phyloP scores from a whole-genome alignment of 92 coral and sea anemone genomes.

The Anthopleura xanthogrammica region DNA sequence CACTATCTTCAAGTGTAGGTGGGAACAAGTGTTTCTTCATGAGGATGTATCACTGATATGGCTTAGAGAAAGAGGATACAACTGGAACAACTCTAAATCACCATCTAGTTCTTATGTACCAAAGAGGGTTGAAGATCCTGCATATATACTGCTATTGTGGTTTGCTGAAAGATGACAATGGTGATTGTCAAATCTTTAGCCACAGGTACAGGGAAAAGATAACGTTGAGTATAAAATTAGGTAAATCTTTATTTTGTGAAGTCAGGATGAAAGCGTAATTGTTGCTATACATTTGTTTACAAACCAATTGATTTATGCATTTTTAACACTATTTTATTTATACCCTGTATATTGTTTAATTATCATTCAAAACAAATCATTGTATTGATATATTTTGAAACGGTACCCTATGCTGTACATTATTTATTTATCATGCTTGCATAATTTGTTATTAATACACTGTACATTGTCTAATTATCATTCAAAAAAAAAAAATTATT shows the following conservation, averaged over 20 bases:
- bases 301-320: background rate
- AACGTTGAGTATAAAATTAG: slow-evolving; percentile 27
- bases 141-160: slow-evolving; percentile 46
- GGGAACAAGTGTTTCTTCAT: slow-evolving; percentile 52
- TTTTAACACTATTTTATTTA: too few species aligned
- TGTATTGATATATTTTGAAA: too few species aligned
- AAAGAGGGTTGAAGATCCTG: slow-evolving; percentile 17
- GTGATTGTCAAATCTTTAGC: slow-evolving; percentile 33
- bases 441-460: too few species aligned
- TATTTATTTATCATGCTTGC: too few species aligned
- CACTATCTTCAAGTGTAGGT: slow-evolving; percentile 36
- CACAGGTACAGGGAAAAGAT: slow-evolving; percentile 20
- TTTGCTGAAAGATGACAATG: slow-evolving; percentile 26
- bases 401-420: too few species aligned
- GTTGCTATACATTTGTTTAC: background rate
- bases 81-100: slow-evolving; percentile 13
- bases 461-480: too few species aligned
- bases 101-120: slow-evolving; percentile 23
- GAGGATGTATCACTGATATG: slow-evolving; percentile 45
- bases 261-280: background rate
- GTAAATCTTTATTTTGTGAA: slow-evolving; percentile 23
- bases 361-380: too few species aligned
- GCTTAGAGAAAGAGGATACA: slow-evolving; percentile 44
- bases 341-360: too few species aligned
- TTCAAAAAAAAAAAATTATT: too few species aligned